Percentiles rank a stretch among this genome's conserved stretches.
phyloP scores from a whole-genome alignment of 2,888 invertebrate genomes.

The Piscicola geometra region DNA sequence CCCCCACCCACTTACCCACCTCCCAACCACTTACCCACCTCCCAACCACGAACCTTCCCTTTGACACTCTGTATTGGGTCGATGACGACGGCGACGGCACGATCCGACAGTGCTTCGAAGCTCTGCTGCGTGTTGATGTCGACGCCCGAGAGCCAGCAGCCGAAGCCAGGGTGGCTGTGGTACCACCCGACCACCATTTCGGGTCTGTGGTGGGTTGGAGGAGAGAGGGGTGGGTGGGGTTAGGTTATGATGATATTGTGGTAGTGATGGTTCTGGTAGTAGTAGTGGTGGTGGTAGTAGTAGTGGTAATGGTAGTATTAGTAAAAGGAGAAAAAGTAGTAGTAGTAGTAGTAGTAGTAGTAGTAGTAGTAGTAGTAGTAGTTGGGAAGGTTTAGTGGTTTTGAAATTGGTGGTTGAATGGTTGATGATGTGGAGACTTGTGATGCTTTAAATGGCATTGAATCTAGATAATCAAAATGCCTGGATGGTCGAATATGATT shows the following conservation, averaged over 20 bases:
- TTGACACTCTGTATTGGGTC: conserved; percentile 99
- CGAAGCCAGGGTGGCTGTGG: conserved; percentile 99
- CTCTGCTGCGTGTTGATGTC: conserved; percentile 99
- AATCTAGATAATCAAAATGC: not conserved
- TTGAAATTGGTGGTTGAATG: too few relatives aligned
- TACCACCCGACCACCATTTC: conserved; percentile 99
- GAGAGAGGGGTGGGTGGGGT: too few relatives aligned
- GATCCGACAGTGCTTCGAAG: conserved; percentile 93
- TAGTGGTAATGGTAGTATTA: too few relatives aligned
- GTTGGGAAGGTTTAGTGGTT: too few relatives aligned
- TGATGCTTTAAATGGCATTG: too few relatives aligned
- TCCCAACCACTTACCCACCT: too few relatives aligned
- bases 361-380: too few relatives aligned
- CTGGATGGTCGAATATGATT: not conserved
- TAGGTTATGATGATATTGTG: not conserved
- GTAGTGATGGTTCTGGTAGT: not conserved
- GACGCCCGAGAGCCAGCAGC: conserved; percentile 96
- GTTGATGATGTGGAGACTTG: too few relatives aligned
- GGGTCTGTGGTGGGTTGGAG: conserved; percentile 62
- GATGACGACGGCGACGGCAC: conserved; percentile 97
- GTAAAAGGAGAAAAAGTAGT: too few relatives aligned
- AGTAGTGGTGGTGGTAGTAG: too few relatives aligned
- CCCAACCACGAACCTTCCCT: conserved; percentile 59
- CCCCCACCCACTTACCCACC: too few relatives aligned
- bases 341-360: too few relatives aligned